Base-by-base conservation (phyloP, 1,140 invertebrate species). In the Drosophila murphyi region DNA sequence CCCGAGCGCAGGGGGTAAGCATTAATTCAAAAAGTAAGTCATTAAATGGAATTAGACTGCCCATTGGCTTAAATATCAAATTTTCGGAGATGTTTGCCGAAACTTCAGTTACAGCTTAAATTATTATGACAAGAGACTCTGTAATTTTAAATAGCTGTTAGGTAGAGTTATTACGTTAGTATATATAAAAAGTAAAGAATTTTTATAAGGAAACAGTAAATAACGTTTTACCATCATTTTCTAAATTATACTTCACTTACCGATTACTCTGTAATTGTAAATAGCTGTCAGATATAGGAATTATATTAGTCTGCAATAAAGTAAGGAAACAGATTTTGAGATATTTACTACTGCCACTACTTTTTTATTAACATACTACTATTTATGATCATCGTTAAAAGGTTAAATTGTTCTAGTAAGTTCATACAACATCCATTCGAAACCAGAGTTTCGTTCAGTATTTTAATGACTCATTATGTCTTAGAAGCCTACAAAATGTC, bases 11-110 rank as follows among this genome's bases (percentile, higher is more conserved):
- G 12, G 6, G 52, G n/a, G 55, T 32, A 35, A 39, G 51, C 55
- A 71, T 48, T 41, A 61, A 54, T 20, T 50, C 39, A 10, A 28
- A 35, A 41, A 68, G 39, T 59, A 59, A 68, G 56, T 48, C 63
- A 68, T 68, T 60, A 68, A 68, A 35, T 55, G 50, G 47, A 39
- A 57, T 39, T 34, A 31, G 41, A 55, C 12, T 47, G 28, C n/a
- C 56, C 56, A 7, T 5, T 8, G 29, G 55, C 39, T 32, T 12
- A n/a, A 6, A 35, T 3, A 5, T 2, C 2, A 37, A 5, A 12
- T n/a, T 50, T 32, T 37, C 32, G 10, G 12, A 61, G 32, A 3
- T 47, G 45, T 4, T 28, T 5, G 34, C 20, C 5, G 2, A 48
- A 52, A 10, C 47, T 48, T 28, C 4, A 35, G n/a, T 8, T 48